Base-by-base conservation (phyloP, 2,888 invertebrate genomes). In the Platycheirus rosarum region DNA sequence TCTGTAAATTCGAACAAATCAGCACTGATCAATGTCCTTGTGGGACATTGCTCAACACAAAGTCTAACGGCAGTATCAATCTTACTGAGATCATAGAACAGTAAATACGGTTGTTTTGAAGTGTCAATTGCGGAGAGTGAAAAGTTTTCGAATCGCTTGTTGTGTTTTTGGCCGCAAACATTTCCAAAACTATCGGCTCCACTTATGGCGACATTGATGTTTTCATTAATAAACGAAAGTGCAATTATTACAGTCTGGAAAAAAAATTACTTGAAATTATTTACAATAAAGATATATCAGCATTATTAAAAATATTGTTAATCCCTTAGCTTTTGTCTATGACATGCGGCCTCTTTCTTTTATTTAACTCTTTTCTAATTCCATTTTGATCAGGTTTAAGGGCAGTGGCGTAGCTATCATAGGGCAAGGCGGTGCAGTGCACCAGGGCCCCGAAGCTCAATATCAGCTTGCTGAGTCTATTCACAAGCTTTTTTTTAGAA, bases 141-240 rank as follows among this genome's bases (percentile, higher is more conserved):
- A 87, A 95, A 92, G 85, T 94, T 93, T 8, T 93, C 93, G 79
- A 96, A 93, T 84, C 93, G 93, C 85, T 94, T 94, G 90, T 97
- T 98, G 84, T 91, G 91, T 86, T 93, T 93, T 16, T 95, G 94
- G 11, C 98, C 98, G 90, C 98, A 98, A 42, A 97, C 97, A 89
- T 98, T 98, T 8, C 97, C 97, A 91, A 97, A 97, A 70, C 96
- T 97, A 89, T 98, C 97, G 90, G 96, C 97, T 13, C 97, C 97
- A 92, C 97, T 96, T 79, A 97, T 94, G 32, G 97, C 92, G 84
- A 97, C 92, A 86, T 94, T 90, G 0, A 97, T 97, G 90, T 96
- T 95, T 16, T 97, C 97, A 89, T 95, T 29, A 29, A 14, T 14
- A 14, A 55, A 40, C 9, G 55, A 40, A 13, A 55, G 40, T 2